Evolutionary conservation across 2,888 invertebrate species (phyloP), one percentile per base, ranked within the genome.

Genomic region (Atrina japonica): DNA sequence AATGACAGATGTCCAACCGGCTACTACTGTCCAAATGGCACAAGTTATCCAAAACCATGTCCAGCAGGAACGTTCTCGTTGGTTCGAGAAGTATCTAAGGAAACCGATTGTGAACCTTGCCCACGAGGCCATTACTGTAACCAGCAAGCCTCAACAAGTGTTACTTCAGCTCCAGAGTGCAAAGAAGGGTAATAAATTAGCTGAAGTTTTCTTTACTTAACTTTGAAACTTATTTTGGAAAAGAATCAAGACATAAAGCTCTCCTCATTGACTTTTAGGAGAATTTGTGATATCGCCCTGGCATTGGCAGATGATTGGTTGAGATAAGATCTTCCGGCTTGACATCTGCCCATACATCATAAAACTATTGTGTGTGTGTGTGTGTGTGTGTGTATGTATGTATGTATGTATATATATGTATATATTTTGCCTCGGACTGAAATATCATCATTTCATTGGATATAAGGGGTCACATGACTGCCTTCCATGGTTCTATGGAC

Each of bases 1-100:
- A 89, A 89, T 76, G 86, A 88, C 74, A 69, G 81, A 3, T 89
- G 89, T 71, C 89, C 89, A 1, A 68, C 83, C 11, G 89, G 89
- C 30, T 88, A 88, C 75, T 89, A 84, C 76, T 89, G 89, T 75
- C 77, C 84, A 11, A 86, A 83, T 52, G 87, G 86, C 25, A 84
- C 87, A 6, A 77, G 72, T 40, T 86, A 87, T 72, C 89, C 89
- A 1, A 41, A 67, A 14, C 84, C 88, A 2, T 89, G 89, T 69
- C 89, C 89, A 11, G 68, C 81, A 1, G 88, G 89, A 18, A 89
- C 88, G 6, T 89, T 84, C 83, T 88, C 88, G 14, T 77, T 76
- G 23, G 79, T 79, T 29, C 70, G 73, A 11, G 82, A 83, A 47
- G 85, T 89, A 6, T 83, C 79, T 14, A 56, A 66, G 25, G 81